These are phyloP conservation scores for Silurus lanzhouensis DNA, from an alignment of 2,797 vertebrate species.

Conservation along the genomic window DNA sequence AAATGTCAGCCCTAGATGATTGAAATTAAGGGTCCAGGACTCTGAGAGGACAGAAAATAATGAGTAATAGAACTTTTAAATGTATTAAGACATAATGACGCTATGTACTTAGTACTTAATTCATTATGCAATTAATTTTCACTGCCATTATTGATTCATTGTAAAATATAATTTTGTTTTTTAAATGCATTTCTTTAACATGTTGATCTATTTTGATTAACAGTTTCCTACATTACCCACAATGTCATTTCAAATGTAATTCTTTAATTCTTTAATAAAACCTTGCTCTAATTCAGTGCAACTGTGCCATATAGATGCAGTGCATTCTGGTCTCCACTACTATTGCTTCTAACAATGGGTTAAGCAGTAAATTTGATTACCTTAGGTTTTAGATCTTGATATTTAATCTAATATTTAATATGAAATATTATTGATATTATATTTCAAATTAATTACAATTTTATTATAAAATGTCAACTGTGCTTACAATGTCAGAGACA, in stretches of 20 bases:
- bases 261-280: not conserved
- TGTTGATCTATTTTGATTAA: not conserved
- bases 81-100: not conserved
- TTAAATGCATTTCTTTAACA: not conserved
- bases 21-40: conserved; percentile 12
- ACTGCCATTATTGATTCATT: not conserved
- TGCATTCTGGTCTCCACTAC: not conserved
- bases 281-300: not conserved
- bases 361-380: not conserved
- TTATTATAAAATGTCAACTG: not conserved
- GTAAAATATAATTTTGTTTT: not conserved
- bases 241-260: not conserved
- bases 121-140: no score
- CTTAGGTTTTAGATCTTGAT: not conserved
- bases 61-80: not conserved
- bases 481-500: not conserved
- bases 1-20: conserved; percentile 53
- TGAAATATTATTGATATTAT: not conserved
- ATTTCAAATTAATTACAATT: no score
- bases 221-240: not conserved
- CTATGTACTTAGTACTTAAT: not conserved
- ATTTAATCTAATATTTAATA: not conserved
- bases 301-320: not conserved
- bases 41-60: conserved; percentile 49
- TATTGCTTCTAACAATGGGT: no score